A percentile compares a stretch with the other conserved stretches of the same genome.
Conservation (phyloP, 2,113 vertebrate genomes). For the Notothenia rossii region DNA sequence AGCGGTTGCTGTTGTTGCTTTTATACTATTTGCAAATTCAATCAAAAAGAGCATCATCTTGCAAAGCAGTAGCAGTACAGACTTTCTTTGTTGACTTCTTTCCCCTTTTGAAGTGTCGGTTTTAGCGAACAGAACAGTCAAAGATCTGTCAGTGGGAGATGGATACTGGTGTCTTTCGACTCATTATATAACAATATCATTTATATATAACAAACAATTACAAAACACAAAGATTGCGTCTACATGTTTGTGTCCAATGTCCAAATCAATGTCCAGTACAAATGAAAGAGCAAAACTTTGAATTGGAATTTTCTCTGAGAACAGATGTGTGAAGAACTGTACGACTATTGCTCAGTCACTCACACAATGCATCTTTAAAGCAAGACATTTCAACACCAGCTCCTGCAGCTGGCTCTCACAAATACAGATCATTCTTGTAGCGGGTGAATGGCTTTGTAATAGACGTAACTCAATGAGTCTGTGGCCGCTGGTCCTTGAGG, state of each 20-base stretch:
- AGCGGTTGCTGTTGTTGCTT: background rate
- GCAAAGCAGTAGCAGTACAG: background rate
- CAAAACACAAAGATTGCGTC: background rate
- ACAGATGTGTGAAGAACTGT: background rate
- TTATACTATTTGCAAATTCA: background rate
- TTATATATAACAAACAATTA: too few relatives aligned
- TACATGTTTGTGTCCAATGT: background rate
- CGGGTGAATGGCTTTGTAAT: background rate
- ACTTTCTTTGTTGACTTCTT: background rate
- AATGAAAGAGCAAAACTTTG: background rate
- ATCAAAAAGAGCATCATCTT: background rate
- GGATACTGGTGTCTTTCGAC: background rate
- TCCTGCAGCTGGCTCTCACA: constrained; percentile 19
- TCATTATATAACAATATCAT: background rate
- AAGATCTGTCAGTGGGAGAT: constrained; percentile 19
- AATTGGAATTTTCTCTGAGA: background rate
- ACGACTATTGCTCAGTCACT: constrained; percentile 18
- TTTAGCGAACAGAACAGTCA: background rate
- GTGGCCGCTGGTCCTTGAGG: background rate
- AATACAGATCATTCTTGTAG: background rate
- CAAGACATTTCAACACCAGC: background rate
- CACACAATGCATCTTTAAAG: background rate
- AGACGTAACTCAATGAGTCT: background rate
- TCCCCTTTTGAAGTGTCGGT: constrained; percentile 10
- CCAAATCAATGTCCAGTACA: background rate